Evolutionary conservation across 2,888 invertebrate genomes (phyloP), one percentile per base, ranked within the genome.

Genomic region (Tetragonula carbonaria): DNA sequence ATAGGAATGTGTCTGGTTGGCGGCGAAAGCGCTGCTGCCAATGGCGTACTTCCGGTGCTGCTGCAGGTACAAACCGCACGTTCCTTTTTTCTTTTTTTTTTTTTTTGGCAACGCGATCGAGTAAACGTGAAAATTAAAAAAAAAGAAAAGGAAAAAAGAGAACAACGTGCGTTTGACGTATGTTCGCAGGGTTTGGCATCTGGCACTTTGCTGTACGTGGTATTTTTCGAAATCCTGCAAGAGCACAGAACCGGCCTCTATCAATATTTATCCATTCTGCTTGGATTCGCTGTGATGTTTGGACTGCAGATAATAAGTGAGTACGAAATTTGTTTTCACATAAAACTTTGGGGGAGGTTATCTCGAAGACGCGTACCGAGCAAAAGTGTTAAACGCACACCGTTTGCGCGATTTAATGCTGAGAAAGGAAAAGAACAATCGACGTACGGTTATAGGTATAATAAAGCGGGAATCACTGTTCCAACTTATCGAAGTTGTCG

Each of bases 221-320:
- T 99, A n/a, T 99, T 99, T 95, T 99, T 99, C 94, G 99, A 99
- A 95, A 97, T 99, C 77, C 96, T 99, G 91, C 96, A 97, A 67
- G 95, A 95, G 63, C 95, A 95, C 72, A 94, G 95, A 55, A 94
- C 86, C 67, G 97, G 97, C 11, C 94, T 97, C 38, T 91, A 96
- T 50, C 97, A 97, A 86, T 97, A 96, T 93, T 77, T 96, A 0
- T 96, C 97, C 2, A 96, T 97, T 53, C 90, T 97, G 8, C 83
- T 96, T 45, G 97, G 97, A 78, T 97, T 97, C 93, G 92, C 95
- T 51, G 88, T 97, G 14, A 97, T 97, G 97, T 97, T 97, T 88
- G 97, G 96, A 87, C 93, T 97, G 57, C 96, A 97, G 91, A 90
- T 96, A 86, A 86, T 95, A 76, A 96, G 96, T 96, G 92, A 96